phyloP scores from a whole-genome alignment of 1,140 invertebrate species.

The Mylabris phalerata region DNA sequence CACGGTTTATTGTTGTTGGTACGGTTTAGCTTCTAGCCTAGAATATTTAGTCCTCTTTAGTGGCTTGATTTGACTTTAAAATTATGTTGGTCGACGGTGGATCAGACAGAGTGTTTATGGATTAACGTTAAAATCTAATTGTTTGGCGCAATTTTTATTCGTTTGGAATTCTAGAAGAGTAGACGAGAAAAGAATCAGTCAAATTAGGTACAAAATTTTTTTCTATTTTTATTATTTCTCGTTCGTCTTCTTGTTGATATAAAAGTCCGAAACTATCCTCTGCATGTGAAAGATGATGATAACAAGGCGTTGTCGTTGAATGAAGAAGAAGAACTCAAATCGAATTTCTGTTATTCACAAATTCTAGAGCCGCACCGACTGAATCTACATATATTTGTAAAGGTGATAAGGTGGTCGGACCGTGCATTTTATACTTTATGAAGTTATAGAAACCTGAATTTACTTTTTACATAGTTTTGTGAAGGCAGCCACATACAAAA shows the following conservation, averaged over 20 bases:
- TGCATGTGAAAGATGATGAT: slow-evolving; percentile 23
- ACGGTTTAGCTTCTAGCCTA: slow-evolving; percentile 30
- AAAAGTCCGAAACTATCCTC: slow-evolving; percentile 36
- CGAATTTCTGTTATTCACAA: slow-evolving; percentile 39
- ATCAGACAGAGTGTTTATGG: no score
- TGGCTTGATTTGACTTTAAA: slow-evolving; percentile 41
- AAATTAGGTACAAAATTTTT: no score
- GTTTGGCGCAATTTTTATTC: no score
- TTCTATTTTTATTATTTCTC: no score
- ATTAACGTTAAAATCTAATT: no score
- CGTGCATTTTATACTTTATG: slow-evolving; percentile 27
- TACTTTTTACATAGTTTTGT: background rate
- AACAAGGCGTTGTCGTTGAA: slow-evolving; percentile 24
- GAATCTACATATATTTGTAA: slow-evolving; percentile 39
- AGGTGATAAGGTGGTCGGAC: slow-evolving; percentile 34
- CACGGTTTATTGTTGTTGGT: slow-evolving; percentile 38
- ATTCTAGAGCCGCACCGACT: slow-evolving; percentile 28
- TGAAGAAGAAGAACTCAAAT: slow-evolving; percentile 38
- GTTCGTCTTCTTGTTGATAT: no score
- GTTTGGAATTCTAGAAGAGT: no score
- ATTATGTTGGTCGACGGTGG: slow-evolving; percentile 24
- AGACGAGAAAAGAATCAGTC: no score
- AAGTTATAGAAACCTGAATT: slow-evolving; percentile 24
- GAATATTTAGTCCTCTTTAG: slow-evolving; percentile 38
- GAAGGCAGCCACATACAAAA: no score